These are phyloP conservation scores for Laupala kohalensis DNA, from an alignment of 1,140 invertebrate species.

Conservation along the genomic window DNA sequence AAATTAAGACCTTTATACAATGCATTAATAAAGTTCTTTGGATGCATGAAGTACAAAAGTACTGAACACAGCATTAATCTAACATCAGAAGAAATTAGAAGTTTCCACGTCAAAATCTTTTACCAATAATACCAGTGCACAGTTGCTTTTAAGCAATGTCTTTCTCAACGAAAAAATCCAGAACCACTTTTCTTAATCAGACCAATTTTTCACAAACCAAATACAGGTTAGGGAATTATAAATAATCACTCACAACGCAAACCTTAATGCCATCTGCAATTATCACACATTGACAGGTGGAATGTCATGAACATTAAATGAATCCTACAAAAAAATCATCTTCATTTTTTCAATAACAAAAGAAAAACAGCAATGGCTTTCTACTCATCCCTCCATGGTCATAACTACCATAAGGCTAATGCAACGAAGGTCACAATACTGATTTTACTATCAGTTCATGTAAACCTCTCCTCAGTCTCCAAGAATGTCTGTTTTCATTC, in stretches of 20 bases:
- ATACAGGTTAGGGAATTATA: not conserved
- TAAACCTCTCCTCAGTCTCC: not conserved
- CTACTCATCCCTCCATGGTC: not conserved
- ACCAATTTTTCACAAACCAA: not conserved
- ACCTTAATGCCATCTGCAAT: not conserved
- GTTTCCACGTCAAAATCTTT: too few relatives aligned
- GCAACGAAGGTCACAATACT: not conserved
- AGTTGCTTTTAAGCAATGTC: not conserved
- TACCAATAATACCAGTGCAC: not conserved
- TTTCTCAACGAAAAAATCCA: not conserved
- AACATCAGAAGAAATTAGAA: too few relatives aligned
- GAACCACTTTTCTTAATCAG: not conserved
- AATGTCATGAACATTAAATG: not conserved
- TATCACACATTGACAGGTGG: not conserved
- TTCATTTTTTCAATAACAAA: not conserved
- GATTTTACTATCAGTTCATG: not conserved
- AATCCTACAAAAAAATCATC: not conserved
- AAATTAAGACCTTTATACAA: too few relatives aligned
- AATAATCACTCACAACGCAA: not conserved
- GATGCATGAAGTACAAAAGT: not conserved
- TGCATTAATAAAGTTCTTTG: not conserved
- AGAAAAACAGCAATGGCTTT: not conserved
- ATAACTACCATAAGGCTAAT: not conserved
- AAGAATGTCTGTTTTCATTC: not conserved
- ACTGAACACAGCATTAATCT: not conserved